Evolutionary conservation across 2,797 vertebrate species (phyloP), one percentile per base, ranked within the genome.

Genomic region (Premnoplex brunnescens): DNA sequence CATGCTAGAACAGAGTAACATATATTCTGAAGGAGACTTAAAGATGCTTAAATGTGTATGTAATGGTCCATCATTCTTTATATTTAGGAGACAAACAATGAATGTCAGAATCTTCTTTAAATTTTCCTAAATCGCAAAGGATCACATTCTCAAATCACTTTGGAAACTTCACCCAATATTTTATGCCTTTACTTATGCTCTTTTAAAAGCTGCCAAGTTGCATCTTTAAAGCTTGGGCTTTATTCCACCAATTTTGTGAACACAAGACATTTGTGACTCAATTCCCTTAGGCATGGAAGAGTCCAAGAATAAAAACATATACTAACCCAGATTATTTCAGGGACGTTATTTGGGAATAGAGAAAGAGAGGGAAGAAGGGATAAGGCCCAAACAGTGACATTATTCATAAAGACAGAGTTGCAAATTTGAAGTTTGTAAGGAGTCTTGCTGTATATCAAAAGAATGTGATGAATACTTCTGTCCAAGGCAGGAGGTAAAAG

Each of bases 151-250:
- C 55, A 72, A 62, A 82, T 92, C 37, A 36, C 51, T 89, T 51
- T 76, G 63, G 71, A 85, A 95, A 72, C n/a, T 58, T 92, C 63
- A 92, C 51, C 39, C 78, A 48, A 36, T 73, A 27, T 94, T 95
- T 95, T 85, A 85, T 66, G 76, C 78, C 75, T 88, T 93, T 87
- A 92, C 58, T 95, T 93, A 58, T 49, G 67, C 67, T 71, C 81
- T 92, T 94, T 95, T 76, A 91, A 95, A 94, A 91, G 71, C 87
- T 93, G 63, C 85, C 87, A 95, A 93, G 46, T 41, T 79, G 15
- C 63, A 58, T 93, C 67, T 82, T 92, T 85, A 94, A 92, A 89
- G n/a, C 36, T 69, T 89, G 63, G 89, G 67, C 62, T 92, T 95
- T 91, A 92, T 87, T 95, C 82, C 75, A 94, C 48, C 48, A 67